Percentiles rank a stretch among this genome's conserved stretches.
phyloP scores from a whole-genome alignment of 2,113 vertebrate genomes.

The Oxyura jamaicensis region DNA sequence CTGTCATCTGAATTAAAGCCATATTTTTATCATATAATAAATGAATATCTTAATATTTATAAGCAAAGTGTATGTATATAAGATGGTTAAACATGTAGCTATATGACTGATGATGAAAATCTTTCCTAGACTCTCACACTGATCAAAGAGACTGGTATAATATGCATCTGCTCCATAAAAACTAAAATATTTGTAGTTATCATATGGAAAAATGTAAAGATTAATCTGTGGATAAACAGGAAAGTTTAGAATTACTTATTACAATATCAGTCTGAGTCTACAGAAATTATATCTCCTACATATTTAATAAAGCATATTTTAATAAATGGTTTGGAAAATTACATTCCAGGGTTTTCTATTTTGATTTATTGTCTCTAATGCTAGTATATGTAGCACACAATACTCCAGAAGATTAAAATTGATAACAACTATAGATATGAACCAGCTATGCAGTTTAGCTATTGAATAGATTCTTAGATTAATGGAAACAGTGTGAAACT shows the following conservation, averaged over 20 bases:
- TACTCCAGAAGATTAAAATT: constrained; percentile 49
- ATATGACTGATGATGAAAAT: not conserved
- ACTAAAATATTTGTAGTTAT: constrained; percentile 27
- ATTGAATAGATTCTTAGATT: constrained; percentile 42
- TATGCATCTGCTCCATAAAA: not conserved
- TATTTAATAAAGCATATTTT: constrained; percentile 41
- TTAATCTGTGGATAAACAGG: not conserved
- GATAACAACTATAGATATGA: constrained; percentile 30
- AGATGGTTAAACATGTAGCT: not conserved
- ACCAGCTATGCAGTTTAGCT: constrained; percentile 23
- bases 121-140: not conserved
- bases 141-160: not conserved
- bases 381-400: constrained; percentile 15
- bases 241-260: constrained; percentile 26
- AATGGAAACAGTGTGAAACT: constrained; percentile 35
- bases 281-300: constrained; percentile 41
- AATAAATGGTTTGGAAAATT: constrained; percentile 58
- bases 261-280: constrained; percentile 12
- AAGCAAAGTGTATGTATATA: not conserved
- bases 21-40: not conserved
- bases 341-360: constrained; percentile 18
- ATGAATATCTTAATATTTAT: not conserved
- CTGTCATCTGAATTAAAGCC: not conserved
- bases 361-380: constrained; percentile 62
- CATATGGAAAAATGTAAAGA: constrained; percentile 17